A percentile compares a stretch with the other conserved stretches of the same genome.
phyloP scores from a whole-genome alignment of 2,113 vertebrate genomes.

The Uria aalge region DNA sequence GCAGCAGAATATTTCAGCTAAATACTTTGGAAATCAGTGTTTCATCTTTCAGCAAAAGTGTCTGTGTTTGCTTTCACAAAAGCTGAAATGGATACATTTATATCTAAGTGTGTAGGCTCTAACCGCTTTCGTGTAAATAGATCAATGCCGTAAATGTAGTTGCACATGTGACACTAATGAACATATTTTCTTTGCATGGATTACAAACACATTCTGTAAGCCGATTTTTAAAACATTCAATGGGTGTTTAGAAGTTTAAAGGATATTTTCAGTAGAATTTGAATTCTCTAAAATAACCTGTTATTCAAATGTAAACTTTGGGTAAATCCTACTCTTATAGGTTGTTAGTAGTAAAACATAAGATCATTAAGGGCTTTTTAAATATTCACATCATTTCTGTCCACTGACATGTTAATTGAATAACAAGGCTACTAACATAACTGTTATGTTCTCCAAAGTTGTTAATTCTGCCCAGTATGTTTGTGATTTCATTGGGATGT shows the following conservation, averaged over 20 bases:
- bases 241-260: background rate
- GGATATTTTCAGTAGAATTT: background rate
- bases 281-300: background rate
- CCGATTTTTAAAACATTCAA: background rate
- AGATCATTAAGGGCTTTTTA: background rate
- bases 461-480: slow-evolving; percentile 22
- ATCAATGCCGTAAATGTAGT: background rate
- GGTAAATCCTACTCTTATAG: background rate
- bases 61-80: background rate
- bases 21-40: background rate
- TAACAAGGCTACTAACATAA: background rate
- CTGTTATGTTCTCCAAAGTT: background rate
- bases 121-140: background rate
- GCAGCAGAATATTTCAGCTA: background rate
- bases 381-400: slow-evolving; percentile 2
- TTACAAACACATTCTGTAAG: background rate
- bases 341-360: background rate
- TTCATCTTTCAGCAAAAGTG: background rate
- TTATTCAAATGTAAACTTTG: background rate
- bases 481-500: slow-evolving; percentile 15
- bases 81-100: background rate
- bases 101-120: background rate
- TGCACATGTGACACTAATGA: background rate
- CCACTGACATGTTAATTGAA: background rate
- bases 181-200: background rate